A percentile compares a stretch with the other conserved stretches of the same genome.
Conservation (phyloP, 2,797 vertebrate species). For the Mus caroli region DNA sequence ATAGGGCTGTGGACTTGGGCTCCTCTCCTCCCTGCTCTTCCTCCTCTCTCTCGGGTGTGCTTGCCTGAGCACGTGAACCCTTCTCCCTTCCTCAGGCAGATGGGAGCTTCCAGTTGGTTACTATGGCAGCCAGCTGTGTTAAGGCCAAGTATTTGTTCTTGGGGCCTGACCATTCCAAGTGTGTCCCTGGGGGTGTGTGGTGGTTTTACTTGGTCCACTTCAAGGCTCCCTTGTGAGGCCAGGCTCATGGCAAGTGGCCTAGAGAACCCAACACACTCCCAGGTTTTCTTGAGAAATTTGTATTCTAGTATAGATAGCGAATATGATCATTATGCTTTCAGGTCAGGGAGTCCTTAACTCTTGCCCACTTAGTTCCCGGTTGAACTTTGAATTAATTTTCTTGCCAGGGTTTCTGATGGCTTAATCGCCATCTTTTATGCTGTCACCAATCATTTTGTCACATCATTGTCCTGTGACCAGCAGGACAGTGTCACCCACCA, state of each 20-base stretch:
- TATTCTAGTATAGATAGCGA: neutral
- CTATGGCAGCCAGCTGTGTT: conserved; percentile 16
- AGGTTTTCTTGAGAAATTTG: neutral
- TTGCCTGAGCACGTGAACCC: neutral
- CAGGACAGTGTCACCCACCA: neutral
- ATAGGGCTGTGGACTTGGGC: neutral
- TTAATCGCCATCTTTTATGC: neutral
- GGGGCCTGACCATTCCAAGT: conserved; percentile 46
- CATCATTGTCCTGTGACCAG: neutral
- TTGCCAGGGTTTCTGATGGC: neutral
- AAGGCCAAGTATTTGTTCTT: conserved; percentile 24
- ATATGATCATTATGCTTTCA: neutral
- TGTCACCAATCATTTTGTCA: neutral
- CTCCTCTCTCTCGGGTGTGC: neutral
- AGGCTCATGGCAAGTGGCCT: neutral
- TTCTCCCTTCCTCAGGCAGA: neutral
- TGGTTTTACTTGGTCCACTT: neutral
- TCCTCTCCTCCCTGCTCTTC: neutral
- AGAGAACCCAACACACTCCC: neutral
- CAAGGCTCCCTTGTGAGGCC: conserved; percentile 15
- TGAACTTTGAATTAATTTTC: conserved; percentile 31
- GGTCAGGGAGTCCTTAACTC: neutral
- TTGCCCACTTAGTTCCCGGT: neutral
- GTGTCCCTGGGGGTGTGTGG: neutral
- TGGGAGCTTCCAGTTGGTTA: neutral